Base-by-base conservation (phyloP, 2,888 invertebrate species). In the Chrysomela aeneicollis region DNA sequence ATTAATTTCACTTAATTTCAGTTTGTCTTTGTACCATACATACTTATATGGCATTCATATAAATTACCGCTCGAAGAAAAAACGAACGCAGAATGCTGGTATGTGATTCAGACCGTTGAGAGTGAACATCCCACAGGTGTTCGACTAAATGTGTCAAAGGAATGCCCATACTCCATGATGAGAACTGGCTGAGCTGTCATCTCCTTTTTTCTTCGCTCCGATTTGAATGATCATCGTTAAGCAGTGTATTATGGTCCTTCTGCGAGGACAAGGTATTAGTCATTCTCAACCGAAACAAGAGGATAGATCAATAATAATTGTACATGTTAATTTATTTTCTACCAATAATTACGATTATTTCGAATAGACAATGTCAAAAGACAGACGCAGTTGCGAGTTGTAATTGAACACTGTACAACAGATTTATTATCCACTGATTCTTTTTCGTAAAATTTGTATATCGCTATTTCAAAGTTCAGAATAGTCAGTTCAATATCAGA, bases 51-150 rank as follows among this genome's bases (percentile, higher is more conserved):
- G 66, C 55, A 62, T 62, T 62, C 55, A 62, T 19, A 57, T 66
- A 66, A 66, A 66, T 66, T 62, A 66, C 62, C 51, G 53, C 52
- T 19, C 30, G 47, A 47, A 32, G 55, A 71, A 72, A 73, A 71
- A 71, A 68, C 71, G 67, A 69, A 62, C 64, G 61, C 2, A 71
- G 73, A 74, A 76, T 77, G 70, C 68, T 52, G 69, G 66, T 70
- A 73, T 71, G 71, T 61, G 66, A 66, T 68, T 69, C 66, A 68
- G 66, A 63, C 71, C 71, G 65, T 67, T 59, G 59, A 69, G 72
- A 67, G 69, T 65, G 68, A 66, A 58, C 67, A 73, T 74, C 74
- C 72, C 67, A 74, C 74, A 74, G 74, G 74, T 74, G 74, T 72
- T 71, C 70, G 42, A 67, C 67, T 71, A 69, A 72, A 73, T 73